phyloP scores from a whole-genome alignment of 2,797 vertebrate genomes.

The Gymnodraco acuticeps region DNA sequence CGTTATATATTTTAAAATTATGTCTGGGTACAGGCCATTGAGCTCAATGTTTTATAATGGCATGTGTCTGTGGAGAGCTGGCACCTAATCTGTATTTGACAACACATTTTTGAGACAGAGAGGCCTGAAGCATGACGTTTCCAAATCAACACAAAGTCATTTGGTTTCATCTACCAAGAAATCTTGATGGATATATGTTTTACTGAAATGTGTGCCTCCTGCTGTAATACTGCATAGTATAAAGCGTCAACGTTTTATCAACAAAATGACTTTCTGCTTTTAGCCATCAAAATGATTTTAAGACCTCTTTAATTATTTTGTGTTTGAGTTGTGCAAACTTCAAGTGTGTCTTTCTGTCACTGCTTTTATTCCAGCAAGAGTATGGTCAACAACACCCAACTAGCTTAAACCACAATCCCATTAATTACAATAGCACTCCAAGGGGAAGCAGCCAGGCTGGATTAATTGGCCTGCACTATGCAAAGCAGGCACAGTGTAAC shows the following conservation, averaged over 20 bases:
- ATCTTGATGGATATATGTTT: not conserved
- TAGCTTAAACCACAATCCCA: constrained; percentile 79
- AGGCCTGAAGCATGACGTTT: constrained; percentile 20
- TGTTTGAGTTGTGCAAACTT: constrained; percentile 58
- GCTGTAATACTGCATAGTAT: not conserved
- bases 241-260: constrained; percentile 2
- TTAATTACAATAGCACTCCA: constrained; percentile 83
- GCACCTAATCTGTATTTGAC: constrained; percentile 23
- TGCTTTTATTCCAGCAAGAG: constrained; percentile 47
- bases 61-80: not conserved
- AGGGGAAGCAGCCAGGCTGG: constrained; percentile 75
- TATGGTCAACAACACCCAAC: constrained; percentile 61
- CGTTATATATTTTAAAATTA: constrained; percentile 17
- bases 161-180: constrained; percentile 1
- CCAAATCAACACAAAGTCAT: constrained; percentile 22
- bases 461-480: constrained; percentile 85
- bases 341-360: constrained; percentile 37
- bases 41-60: not conserved
- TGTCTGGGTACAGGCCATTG: not conserved
- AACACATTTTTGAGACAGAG: not conserved
- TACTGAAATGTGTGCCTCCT: constrained; percentile 1
- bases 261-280: not conserved
- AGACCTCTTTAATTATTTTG: constrained; percentile 38
- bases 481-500: constrained; percentile 81
- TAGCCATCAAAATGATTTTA: constrained; percentile 50